Evolutionary conservation across 2,113 vertebrate species (phyloP), one percentile per base, ranked within the genome.

Genomic region (Dicentrarchus labrax): DNA sequence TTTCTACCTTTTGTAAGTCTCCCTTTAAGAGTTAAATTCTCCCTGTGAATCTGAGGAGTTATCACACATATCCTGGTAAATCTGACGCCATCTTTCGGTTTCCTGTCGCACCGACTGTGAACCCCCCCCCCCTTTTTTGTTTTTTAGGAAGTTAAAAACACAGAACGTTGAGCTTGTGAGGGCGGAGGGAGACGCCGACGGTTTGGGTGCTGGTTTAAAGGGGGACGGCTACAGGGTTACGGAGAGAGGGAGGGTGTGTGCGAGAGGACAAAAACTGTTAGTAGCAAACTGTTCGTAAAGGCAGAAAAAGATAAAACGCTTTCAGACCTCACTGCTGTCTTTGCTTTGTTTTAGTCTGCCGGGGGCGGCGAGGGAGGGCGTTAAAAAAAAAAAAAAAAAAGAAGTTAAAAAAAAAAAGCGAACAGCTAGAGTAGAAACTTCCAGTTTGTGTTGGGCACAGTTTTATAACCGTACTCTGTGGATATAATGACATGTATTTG

Each of bases 401-500:
- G 30, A 16, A 76, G 57, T 64, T 54, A 17, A 38, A 66, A 51
- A 68, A 48, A 57, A 68, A 79, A 77, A 53, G 16, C 60, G 81
- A 86, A 86, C 41, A 61, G 84, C 81, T 91, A 86, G 84, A 87
- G 61, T 91, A 93, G 92, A 91, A 87, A 76, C 68, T 24, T 87
- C 30, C 24, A 78, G 83, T 88, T 90, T 93, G 88, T 87, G 89
- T 94, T 91, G 87, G 93, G 87, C 91, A 93, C 92, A 89, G 89
- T 93, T 93, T 94, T 93, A 65, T 94, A 93, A 92, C 89, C 75
- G 93, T 94, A 92, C 68, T 94, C 91, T 93, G 93, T 93, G 92
- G 92, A 95, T 95, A 91, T 93, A 30, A 92, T 94, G 91, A 93
- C 91, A 89, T 93, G 93, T 94, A 94, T 94, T 94, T 94, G 90